A percentile compares a stretch with the other conserved stretches of the same genome.
These are phyloP conservation scores for Cheilinus undulatus DNA, from an alignment of 2,113 vertebrate species.

Conservation along the genomic window DNA sequence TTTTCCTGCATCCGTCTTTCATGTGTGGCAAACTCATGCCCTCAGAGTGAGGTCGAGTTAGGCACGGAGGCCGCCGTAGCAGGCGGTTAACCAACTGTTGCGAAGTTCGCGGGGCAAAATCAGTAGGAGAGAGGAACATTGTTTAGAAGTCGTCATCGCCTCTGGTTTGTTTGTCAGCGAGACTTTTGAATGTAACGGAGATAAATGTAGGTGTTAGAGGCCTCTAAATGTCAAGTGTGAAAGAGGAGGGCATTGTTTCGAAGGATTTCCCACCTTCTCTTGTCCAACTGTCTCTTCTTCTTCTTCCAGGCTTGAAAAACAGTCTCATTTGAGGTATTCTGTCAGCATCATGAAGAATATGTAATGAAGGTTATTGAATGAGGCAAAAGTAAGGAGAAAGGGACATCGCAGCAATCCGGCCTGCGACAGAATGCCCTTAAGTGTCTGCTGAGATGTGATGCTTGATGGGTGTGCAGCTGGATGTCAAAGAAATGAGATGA, in stretches of 20 bases:
- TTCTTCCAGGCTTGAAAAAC: no score
- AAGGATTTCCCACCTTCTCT: neutral
- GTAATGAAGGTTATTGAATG: neutral
- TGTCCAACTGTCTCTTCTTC: neutral
- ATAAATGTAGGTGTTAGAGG: slow-evolving; percentile 43
- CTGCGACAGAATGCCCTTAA: slow-evolving; percentile 26
- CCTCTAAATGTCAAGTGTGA: slow-evolving; percentile 4
- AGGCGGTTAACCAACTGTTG: slow-evolving; percentile 36
- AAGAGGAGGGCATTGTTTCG: slow-evolving; percentile 20
- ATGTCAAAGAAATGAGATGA: slow-evolving; percentile 17
- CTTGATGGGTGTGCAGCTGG: slow-evolving; percentile 12
- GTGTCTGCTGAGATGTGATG: slow-evolving; percentile 29
- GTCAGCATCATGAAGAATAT: neutral
- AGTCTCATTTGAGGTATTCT: neutral
- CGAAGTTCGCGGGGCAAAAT: neutral
- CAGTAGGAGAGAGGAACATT: slow-evolving; percentile 51
- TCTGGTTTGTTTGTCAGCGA: slow-evolving; percentile 19
- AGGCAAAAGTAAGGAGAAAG: slow-evolving; percentile 1
- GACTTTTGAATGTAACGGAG: neutral
- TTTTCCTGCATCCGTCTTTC: neutral
- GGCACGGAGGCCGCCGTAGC: neutral
- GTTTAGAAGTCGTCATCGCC: slow-evolving; percentile 41
- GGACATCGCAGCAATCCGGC: neutral
- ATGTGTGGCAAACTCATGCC: neutral
- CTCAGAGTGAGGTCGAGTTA: slow-evolving; percentile 7